Evolutionary conservation across 1,140 invertebrate species (phyloP), one percentile per base, ranked within the genome.

Genomic region (Calliopsis andreniformis): DNA sequence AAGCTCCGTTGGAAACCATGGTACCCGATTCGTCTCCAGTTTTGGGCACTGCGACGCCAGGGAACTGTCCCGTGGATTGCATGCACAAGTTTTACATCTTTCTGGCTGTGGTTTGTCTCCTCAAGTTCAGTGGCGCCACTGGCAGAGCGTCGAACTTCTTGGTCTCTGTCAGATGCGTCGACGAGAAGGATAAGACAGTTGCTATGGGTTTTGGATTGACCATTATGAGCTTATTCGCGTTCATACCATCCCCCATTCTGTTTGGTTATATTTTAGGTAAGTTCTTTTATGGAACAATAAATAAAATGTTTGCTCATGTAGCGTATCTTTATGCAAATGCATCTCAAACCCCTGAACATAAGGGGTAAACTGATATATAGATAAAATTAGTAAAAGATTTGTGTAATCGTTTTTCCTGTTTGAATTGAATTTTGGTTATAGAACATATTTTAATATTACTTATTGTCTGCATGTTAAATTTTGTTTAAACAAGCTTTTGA

Each of bases 161-260:
- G 16, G 94, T 96, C 0, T 93, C 94, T 1, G 94, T 96, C 1
- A 93, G 94, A 84, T 95, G 95, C 87, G 95, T 96, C 0, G 94
- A 95, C 12, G 95, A 95, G 80, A 94, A 94, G 85, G 95, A 96
- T 84, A 96, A 96, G 86, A 92, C 95, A 1, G 94, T 95, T 0
- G 94, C 95, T 0, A 95, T 95, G 94, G 95, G 94, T 39, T 94
- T 95, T 63, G 93, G 93, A 55, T 88, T 95, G 78, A 94, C 93
- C 76, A 91, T 95, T 45, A 94, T 95, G 92, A 95, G 94, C 42
- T 90, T 96, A 61, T 94, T 95, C 64, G 94, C 95, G 20, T 95
- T 95, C 63, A 95, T 96, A 84, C 95, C 95, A 1, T 94, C 95
- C 47, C 95, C 95, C 18, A 96, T 96, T 76, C 91, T 96, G 43